These are phyloP conservation scores for Pygoscelis antarcticus DNA, from an alignment of 2,113 vertebrate species.

Conservation along the genomic window DNA sequence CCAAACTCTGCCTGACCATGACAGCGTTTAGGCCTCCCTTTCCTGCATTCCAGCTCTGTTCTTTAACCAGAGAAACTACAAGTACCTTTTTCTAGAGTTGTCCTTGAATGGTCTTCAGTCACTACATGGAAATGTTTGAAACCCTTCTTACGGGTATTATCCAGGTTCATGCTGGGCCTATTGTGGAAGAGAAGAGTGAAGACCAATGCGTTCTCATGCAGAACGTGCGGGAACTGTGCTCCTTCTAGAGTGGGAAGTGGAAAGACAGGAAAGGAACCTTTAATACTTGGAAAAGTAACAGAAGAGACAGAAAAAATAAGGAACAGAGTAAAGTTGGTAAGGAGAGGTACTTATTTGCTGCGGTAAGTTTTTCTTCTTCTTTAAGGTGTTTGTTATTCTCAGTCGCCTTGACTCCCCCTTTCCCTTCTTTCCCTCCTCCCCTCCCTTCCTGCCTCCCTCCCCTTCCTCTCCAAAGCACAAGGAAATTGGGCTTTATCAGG, in stretches of 20 bases:
- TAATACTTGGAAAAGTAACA: background rate
- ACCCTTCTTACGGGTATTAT: background rate
- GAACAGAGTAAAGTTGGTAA: background rate
- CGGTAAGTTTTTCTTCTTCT: background rate
- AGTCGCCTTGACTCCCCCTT: background rate
- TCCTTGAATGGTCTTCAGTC: background rate
- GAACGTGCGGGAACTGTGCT: background rate
- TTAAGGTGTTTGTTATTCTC: background rate
- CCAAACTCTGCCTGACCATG: background rate
- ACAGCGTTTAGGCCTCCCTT: background rate
- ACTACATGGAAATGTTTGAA: background rate
- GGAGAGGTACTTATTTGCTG: background rate
- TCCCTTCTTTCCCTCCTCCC: background rate
- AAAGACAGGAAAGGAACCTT: background rate
- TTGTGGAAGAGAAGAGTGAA: background rate
- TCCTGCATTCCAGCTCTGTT: background rate
- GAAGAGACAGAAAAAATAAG: background rate
- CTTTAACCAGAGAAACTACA: background rate
- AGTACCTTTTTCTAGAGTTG: background rate
- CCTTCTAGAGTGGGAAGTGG: background rate
- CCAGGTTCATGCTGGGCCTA: background rate
- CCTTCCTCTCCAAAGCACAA: background rate
- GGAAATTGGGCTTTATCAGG: background rate
- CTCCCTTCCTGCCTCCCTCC: background rate
- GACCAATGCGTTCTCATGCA: rapidly evolving